Percentiles rank a stretch among this genome's conserved stretches.
Conservation (phyloP, 2,113 vertebrate species). For the Felis catus region F.catus_Fca126_mat1.0 CM031414.1:133150501-133151000, state of each 20-base stretch:
- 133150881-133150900: neutral
- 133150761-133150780: neutral
- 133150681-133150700: neutral
- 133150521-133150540: neutral
- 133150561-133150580: neutral
- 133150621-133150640: neutral
- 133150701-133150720: constrained; percentile 37
- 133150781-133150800: neutral
- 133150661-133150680: neutral
- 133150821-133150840: neutral
- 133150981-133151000: neutral
- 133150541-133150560: neutral
- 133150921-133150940: neutral
- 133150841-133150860: neutral
- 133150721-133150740: neutral
- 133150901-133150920: neutral
- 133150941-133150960: neutral
- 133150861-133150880: neutral
- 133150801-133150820: neutral
- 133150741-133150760: neutral
- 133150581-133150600: neutral
- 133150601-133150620: neutral
- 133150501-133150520: neutral
- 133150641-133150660: constrained; percentile 52
- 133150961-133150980: neutral